Evolutionary conservation across 2,113 vertebrate genomes (phyloP).

Genomic region (Verasper variegatus): DNA sequence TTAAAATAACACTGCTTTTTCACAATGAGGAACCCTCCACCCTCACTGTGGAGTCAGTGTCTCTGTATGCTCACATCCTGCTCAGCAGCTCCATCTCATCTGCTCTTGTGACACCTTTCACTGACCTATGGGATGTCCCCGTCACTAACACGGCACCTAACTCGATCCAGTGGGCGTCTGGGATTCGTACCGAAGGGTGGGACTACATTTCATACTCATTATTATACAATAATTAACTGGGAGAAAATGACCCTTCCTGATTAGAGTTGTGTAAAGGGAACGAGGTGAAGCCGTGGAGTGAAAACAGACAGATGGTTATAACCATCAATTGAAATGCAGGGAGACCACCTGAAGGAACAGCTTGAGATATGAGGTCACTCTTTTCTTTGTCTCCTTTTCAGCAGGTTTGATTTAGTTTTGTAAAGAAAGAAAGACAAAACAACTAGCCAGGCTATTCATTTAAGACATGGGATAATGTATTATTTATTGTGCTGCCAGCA

Average conservation of each 20-base stretch:
- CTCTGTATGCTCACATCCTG: not conserved
- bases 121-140: no score
- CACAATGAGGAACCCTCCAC: no score
- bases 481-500: constrained; percentile 32
- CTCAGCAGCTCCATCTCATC: not conserved
- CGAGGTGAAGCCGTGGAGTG: not conserved
- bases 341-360: not conserved
- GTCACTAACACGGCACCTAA: no score
- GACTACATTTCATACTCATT: no score
- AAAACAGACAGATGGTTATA: constrained; percentile 32
- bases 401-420: not conserved
- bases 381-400: constrained; percentile 1
- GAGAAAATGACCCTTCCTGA: constrained; percentile 36
- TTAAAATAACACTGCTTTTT: no score
- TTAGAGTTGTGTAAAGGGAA: constrained; percentile 36
- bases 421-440: not conserved
- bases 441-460: not conserved
- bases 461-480: constrained; percentile 4
- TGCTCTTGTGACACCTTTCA: no score
- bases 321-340: constrained; percentile 3
- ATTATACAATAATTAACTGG: constrained; percentile 45
- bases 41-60: no score
- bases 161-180: no score
- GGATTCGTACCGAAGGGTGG: no score
- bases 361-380: constrained; percentile 18